Conservation (phyloP, 2,113 vertebrate species). For the Cariama cristata region DNA sequence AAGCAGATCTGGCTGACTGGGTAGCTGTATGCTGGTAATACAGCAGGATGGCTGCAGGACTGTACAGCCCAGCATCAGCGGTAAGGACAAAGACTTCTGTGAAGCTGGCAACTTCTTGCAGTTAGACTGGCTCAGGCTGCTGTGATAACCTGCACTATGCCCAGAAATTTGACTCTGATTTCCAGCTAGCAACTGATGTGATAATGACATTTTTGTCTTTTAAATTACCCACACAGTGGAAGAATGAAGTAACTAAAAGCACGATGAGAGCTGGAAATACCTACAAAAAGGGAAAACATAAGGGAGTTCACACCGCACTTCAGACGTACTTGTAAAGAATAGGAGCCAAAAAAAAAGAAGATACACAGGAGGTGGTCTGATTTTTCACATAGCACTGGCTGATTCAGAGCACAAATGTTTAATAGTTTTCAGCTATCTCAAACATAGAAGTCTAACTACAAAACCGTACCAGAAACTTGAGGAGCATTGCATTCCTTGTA, state of each 20-base stretch:
- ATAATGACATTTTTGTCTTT: not conserved
- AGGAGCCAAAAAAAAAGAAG: not conserved
- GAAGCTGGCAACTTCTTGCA: not conserved
- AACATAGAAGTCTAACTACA: not conserved
- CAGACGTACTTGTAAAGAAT: not conserved
- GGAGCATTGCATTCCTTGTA: conserved; percentile 44
- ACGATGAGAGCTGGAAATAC: not conserved
- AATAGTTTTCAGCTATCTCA: conserved; percentile 48
- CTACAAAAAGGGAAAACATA: not conserved
- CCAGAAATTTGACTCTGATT: not conserved
- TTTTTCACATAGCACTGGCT: not conserved
- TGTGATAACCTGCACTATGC: not conserved
- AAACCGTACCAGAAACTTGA: conserved; percentile 34
- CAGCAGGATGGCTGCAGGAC: not conserved
- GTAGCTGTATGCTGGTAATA: rapidly evolving
- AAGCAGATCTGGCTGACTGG: not conserved
- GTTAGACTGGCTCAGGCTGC: not conserved
- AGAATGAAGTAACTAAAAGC: not conserved
- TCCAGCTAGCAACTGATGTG: not conserved
- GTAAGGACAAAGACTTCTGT: not conserved
- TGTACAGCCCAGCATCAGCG: not conserved
- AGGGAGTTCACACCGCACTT: not conserved
- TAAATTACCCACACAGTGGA: not conserved
- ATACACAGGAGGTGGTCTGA: not conserved
- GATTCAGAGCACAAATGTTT: conserved; percentile 18